Evolutionary conservation across 2,113 vertebrate species (phyloP), one percentile per base, ranked within the genome.

Genomic region (Nothocercus nigrocapillus): DNA sequence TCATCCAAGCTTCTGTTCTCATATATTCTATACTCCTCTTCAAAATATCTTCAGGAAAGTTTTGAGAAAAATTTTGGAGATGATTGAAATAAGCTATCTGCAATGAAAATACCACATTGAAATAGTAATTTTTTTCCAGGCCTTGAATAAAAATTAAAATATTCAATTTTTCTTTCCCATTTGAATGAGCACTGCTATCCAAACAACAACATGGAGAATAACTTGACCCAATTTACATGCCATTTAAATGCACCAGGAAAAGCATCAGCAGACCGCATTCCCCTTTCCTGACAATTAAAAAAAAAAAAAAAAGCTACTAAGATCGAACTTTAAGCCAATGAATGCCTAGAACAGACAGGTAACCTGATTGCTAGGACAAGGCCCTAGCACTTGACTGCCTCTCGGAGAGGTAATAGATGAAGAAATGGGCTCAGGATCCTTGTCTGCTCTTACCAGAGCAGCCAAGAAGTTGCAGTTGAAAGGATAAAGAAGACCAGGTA

Each of bases 391-490:
- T n/a, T 58, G 21, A 25, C 36, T 51, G 82, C 15, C 38, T 45
- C 11, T 59, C 42, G 54, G 69, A 53, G 82, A 64, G 74, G 59
- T 13, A 32, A 7, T 24, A 34, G 54, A 1, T n/a, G 1, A 21
- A 20, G 2, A 7, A 82, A 22, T 0, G 2, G n/a, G 32, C 19
- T 2, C 34, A 40, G 4, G 1, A 62, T 82, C 2, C 40, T 73
- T 40, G 75, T 68, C 32, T 4, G 7, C 34, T 79, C 5, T 36
- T 38, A 7, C 25, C 63, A 16, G 14, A 51, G n/a, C 45, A 68
- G 3, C 6, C 32, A 6, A 32, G 13, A 75, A 44, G 9, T 51
- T 38, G 84, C 17, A 1, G 0, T 1, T 66, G 36, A 22, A 73
- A 82, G 27, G 38, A 53, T 83, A 76, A 25, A 75, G 34, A 75